These are phyloP conservation scores for Phylloscopus trochiloides DNA, from an alignment of 2,113 vertebrate species.

Conservation along the genomic window DNA sequence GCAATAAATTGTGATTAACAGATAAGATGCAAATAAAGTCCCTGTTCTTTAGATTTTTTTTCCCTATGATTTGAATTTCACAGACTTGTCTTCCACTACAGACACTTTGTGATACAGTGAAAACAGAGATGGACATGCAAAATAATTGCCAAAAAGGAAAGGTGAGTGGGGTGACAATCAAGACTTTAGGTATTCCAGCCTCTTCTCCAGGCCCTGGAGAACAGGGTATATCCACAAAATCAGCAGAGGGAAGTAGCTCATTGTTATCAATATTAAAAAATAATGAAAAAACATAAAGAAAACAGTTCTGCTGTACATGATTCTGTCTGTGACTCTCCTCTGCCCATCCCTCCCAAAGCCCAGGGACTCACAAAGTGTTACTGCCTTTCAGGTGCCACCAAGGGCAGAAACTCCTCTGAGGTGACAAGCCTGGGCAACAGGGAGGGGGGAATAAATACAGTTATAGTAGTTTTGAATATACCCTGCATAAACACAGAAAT, in stretches of 20 bases:
- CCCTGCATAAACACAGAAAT: background rate
- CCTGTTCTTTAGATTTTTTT: background rate
- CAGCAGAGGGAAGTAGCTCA: background rate
- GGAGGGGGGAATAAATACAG: background rate
- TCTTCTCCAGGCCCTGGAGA: background rate
- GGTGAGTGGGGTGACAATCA: background rate
- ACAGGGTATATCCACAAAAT: background rate
- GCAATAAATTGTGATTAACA: background rate
- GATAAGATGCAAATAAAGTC: background rate
- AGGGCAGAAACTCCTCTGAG: background rate
- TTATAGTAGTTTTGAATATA: background rate
- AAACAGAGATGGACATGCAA: background rate
- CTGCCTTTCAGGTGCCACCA: background rate
- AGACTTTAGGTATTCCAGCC: background rate
- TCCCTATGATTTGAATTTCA: background rate
- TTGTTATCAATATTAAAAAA: background rate
- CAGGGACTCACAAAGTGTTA: background rate
- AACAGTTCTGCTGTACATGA: background rate
- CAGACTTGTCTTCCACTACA: background rate
- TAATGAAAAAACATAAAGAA: background rate
- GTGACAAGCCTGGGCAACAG: background rate
- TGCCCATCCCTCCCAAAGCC: background rate
- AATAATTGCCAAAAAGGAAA: background rate
- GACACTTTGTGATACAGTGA: background rate
- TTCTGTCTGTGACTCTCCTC: background rate